Evolutionary conservation across 2,113 vertebrate genomes (phyloP).

Genomic region (Lamprotornis superbus): DNA sequence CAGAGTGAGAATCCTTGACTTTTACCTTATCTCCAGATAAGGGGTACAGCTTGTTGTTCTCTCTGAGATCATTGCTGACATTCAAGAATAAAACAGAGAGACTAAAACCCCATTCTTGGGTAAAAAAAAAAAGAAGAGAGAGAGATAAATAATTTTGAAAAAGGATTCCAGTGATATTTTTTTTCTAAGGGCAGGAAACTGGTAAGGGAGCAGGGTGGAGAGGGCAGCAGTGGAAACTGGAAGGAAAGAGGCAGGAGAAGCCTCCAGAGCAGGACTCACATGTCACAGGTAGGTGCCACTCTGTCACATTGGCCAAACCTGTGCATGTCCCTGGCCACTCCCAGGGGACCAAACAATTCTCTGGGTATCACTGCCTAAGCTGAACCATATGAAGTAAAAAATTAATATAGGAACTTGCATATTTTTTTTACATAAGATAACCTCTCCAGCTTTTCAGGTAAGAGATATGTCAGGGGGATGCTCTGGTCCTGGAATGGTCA

Average conservation of each 20-base stretch:
- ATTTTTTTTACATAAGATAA: background rate
- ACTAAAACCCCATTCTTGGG: background rate
- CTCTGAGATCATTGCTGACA: background rate
- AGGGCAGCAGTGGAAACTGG: background rate
- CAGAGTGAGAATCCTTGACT: background rate
- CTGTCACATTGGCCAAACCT: background rate
- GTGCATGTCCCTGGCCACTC: background rate
- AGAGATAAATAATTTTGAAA: background rate
- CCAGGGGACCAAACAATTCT: background rate
- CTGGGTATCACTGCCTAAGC: background rate
- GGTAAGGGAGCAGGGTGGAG: background rate
- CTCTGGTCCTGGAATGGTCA: background rate
- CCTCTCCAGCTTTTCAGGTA: background rate
- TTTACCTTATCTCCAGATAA: background rate
- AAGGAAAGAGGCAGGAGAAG: background rate
- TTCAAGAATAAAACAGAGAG: background rate
- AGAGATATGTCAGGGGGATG: background rate
- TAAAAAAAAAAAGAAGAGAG: accelerated
- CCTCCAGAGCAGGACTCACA: too few species aligned
- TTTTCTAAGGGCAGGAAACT: background rate
- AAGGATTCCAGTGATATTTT: background rate
- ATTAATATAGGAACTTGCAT: accelerated
- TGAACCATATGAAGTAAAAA: background rate
- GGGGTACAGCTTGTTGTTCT: background rate
- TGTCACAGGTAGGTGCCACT: background rate